phyloP scores from a whole-genome alignment of 2,797 vertebrate genomes.

The Phrynocephalus vlangalii region DNA sequence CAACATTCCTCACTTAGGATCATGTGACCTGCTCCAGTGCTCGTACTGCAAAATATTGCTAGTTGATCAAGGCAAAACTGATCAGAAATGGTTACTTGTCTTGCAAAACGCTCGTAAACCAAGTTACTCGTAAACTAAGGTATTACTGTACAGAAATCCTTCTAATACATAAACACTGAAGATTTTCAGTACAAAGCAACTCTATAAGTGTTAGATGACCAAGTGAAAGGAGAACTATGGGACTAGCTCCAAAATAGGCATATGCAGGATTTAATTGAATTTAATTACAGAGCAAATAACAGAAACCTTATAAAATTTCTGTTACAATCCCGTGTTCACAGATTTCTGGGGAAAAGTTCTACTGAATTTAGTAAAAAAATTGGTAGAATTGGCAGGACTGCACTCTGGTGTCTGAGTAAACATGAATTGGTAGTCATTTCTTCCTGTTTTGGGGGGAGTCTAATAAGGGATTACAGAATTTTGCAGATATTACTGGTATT shows the following conservation, averaged over 20 bases:
- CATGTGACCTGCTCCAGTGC: no score
- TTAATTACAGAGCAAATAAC: neutral
- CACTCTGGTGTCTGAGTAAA: neutral
- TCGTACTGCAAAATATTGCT: no score
- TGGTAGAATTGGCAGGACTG: neutral
- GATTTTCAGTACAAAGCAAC: neutral
- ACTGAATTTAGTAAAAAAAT: neutral
- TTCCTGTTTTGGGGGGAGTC: no score
- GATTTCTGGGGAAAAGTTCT: neutral
- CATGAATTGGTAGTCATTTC: neutral
- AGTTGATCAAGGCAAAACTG: no score
- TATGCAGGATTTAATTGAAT: neutral
- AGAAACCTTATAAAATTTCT: neutral
- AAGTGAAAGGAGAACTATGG: neutral
- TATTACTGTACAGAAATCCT: neutral
- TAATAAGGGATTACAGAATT: neutral
- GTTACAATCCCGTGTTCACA: neutral
- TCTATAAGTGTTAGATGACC: neutral
- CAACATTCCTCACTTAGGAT: no score
- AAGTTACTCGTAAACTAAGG: no score
- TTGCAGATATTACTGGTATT: neutral
- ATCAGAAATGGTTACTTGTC: no score
- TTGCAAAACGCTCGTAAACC: no score
- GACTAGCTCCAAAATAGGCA: neutral
- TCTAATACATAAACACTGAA: neutral